Conservation (phyloP, 2,797 vertebrate species). For the Syngnathus acus region DNA sequence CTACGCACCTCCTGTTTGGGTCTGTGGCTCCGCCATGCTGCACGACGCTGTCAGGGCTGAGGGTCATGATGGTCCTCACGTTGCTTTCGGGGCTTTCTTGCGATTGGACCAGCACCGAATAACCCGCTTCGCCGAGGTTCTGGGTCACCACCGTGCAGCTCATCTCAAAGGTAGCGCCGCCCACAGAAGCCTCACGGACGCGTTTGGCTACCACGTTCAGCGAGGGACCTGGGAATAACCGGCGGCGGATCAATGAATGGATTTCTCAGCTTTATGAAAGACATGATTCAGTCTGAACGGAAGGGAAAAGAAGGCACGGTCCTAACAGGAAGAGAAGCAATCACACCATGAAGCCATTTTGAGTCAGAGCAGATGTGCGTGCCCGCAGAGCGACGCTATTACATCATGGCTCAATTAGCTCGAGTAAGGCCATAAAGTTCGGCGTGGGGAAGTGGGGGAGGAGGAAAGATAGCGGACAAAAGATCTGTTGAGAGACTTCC, state of each 20-base stretch:
- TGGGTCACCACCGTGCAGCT: slow-evolving; percentile 74
- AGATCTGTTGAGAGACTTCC: slow-evolving; percentile 20
- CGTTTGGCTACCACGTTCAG: slow-evolving; percentile 75
- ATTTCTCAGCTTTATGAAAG: neutral
- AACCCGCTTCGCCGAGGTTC: slow-evolving; percentile 77
- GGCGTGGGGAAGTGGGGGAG: slow-evolving; percentile 11
- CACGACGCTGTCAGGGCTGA: slow-evolving; percentile 81
- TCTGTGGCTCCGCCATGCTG: slow-evolving; percentile 76
- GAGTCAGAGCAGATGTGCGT: slow-evolving; percentile 14
- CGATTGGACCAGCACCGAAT: slow-evolving; percentile 79
- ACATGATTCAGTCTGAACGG: neutral
- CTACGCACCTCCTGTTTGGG: slow-evolving; percentile 63
- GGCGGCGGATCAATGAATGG: neutral
- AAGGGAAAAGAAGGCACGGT: slow-evolving; percentile 9
- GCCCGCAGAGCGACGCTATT: slow-evolving; percentile 5
- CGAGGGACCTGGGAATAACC: slow-evolving; percentile 65
- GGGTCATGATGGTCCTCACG: slow-evolving; percentile 75
- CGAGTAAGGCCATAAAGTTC: slow-evolving; percentile 28
- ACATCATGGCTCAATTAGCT: slow-evolving; percentile 39
- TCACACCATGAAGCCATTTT: slow-evolving; percentile 11
- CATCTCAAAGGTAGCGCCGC: slow-evolving; percentile 92
- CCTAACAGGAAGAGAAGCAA: slow-evolving; percentile 22
- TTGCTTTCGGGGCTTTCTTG: slow-evolving; percentile 63
- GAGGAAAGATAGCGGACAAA: slow-evolving; percentile 18
- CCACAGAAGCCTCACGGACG: slow-evolving; percentile 74